phyloP scores from a whole-genome alignment of 1,140 invertebrate species.

The Spodoptera frugiperda region DNA sequence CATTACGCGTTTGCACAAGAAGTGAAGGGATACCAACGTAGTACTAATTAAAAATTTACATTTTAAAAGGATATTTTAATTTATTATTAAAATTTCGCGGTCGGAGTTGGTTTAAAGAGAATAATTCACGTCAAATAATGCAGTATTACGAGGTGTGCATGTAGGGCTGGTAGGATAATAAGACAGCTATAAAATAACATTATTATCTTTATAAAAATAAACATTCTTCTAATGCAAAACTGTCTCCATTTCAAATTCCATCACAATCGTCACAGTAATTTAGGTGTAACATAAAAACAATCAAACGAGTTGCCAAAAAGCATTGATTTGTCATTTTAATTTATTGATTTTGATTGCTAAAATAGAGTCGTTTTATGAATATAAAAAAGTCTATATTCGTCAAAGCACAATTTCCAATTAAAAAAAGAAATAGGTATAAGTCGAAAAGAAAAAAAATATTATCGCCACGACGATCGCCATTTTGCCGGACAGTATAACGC shows the following conservation, averaged over 20 bases:
- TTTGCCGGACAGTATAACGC: not conserved
- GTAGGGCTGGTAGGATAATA: slow-evolving; percentile 15
- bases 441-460: not conserved
- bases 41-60: slow-evolving; percentile 83
- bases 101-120: slow-evolving; percentile 70
- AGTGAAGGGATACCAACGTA: slow-evolving; percentile 43
- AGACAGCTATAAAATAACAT: not conserved
- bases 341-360: too few relatives aligned
- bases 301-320: too few relatives aligned
- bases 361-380: too few relatives aligned
- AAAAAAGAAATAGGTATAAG: slow-evolving; percentile 8
- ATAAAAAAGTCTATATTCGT: too few relatives aligned
- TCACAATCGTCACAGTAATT: too few relatives aligned
- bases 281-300: too few relatives aligned
- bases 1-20: not conserved
- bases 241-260: too few relatives aligned
- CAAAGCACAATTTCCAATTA: not conserved
- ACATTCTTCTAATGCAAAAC: too few relatives aligned
- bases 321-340: too few relatives aligned
- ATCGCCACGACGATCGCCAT: not conserved
- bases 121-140: slow-evolving; percentile 76
- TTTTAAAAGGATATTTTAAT: slow-evolving; percentile 82
- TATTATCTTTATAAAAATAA: too few relatives aligned
- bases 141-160: slow-evolving; percentile 60
- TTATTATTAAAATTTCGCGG: slow-evolving; percentile 83